Evolutionary conservation across 2,113 vertebrate species (phyloP).

Genomic region (Bungarus multicinctus): DNA sequence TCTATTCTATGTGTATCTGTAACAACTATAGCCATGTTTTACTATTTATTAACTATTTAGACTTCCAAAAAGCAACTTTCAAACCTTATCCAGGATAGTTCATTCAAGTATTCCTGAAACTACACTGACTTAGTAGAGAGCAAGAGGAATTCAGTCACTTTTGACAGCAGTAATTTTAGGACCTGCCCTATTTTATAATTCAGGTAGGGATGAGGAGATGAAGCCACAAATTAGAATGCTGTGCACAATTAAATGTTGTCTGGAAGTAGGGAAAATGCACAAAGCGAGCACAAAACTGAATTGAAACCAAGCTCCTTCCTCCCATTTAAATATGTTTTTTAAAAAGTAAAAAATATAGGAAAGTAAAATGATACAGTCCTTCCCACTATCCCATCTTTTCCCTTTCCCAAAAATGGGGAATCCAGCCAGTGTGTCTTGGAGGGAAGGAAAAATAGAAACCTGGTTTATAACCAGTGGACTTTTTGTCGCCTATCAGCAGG

Average conservation of each 20-base stretch:
- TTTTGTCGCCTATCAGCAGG: neutral
- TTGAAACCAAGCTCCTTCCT: neutral
- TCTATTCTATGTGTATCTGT: neutral
- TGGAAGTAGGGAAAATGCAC: neutral
- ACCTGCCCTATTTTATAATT: neutral
- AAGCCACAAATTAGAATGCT: neutral
- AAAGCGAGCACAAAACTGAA: neutral
- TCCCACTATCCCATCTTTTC: fast-evolving
- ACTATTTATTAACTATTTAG: neutral
- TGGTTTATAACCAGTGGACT: neutral
- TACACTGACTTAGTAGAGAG: neutral
- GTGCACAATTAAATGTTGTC: neutral
- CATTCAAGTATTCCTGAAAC: neutral
- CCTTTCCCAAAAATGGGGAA: neutral
- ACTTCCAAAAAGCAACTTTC: neutral
- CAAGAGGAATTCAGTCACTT: neutral
- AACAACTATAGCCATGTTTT: neutral
- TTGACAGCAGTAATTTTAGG: neutral
- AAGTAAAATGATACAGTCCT: neutral
- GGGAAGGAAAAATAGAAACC: neutral
- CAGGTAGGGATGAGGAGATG: neutral
- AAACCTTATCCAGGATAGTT: neutral
- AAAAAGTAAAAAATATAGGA: fast-evolving
- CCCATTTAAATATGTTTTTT: neutral
- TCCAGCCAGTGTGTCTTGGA: neutral